phyloP scores from a whole-genome alignment of 1,140 invertebrate species.

The Odontomachus brunneus region DNA sequence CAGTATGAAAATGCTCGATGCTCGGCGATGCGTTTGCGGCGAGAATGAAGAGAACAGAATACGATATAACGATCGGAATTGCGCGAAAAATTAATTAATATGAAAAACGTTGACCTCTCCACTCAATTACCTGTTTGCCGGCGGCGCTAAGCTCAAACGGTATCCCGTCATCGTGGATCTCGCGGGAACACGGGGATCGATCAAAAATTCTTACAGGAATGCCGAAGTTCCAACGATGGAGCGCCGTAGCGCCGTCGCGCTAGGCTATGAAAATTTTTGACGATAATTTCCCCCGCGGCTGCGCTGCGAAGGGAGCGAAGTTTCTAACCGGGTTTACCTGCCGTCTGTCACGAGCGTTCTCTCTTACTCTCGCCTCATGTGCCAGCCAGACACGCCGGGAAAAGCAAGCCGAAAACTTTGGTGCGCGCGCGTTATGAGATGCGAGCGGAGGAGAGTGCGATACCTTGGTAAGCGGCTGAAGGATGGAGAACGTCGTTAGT shows the following conservation, averaged over 20 bases:
- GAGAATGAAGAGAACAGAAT: slow-evolving; percentile 23
- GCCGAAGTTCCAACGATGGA: slow-evolving; percentile 14
- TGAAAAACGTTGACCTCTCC: not conserved
- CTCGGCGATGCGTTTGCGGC: not conserved
- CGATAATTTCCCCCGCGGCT: slow-evolving; percentile 28
- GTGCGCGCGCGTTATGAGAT: slow-evolving; percentile 43
- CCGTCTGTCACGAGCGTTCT: slow-evolving; percentile 25
- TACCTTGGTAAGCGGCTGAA: slow-evolving; percentile 82
- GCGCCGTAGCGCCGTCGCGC: not conserved
- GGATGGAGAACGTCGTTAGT: slow-evolving; percentile 82
- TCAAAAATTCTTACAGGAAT: not conserved
- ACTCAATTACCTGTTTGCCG: not conserved
- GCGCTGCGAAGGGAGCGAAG: not conserved
- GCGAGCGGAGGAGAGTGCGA: slow-evolving; percentile 70
- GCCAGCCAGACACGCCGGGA: slow-evolving; percentile 2
- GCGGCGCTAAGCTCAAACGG: not conserved
- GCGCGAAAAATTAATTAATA: not conserved
- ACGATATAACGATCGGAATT: not conserved
- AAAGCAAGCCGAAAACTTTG: slow-evolving; percentile 39
- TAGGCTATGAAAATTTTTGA: slow-evolving; percentile 25
- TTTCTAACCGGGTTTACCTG: slow-evolving; percentile 29
- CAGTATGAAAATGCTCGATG: slow-evolving; percentile 14
- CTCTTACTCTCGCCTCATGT: slow-evolving; percentile 10
- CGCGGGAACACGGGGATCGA: not conserved
- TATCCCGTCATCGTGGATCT: not conserved